Conservation (phyloP, 2,797 vertebrate genomes). For the Aulostomus chinensis region DNA sequence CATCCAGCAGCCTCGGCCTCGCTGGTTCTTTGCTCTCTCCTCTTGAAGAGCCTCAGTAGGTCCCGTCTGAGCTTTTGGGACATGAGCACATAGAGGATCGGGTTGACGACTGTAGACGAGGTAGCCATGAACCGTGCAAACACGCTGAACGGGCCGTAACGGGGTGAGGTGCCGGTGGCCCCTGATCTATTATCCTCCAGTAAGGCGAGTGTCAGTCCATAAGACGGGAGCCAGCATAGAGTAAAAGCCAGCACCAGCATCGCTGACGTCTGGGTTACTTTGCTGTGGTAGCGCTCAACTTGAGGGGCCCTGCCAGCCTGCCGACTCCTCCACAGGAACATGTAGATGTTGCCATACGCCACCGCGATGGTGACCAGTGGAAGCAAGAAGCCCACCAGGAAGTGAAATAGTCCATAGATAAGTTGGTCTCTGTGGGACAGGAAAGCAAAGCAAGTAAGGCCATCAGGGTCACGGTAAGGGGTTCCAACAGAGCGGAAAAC, state of each 20-base stretch:
- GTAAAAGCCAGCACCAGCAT: constrained; percentile 81
- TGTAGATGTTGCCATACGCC: constrained; percentile 75
- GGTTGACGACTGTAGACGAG: constrained; percentile 80
- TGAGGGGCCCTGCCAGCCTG: constrained; percentile 49
- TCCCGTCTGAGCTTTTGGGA: constrained; percentile 82
- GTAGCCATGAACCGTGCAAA: constrained; percentile 76
- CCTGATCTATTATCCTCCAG: constrained; percentile 45
- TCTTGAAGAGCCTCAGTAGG: constrained; percentile 58
- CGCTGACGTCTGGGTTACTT: constrained; percentile 78
- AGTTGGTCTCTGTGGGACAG: constrained; percentile 64
- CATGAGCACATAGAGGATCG: constrained; percentile 82
- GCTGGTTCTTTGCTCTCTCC: background rate
- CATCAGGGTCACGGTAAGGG: background rate
- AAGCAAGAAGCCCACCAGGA: constrained; percentile 75
- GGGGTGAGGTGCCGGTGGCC: constrained; percentile 66
- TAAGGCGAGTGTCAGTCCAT: constrained; percentile 71
- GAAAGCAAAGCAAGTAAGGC: constrained; percentile 75
- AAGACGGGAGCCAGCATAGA: constrained; percentile 83
- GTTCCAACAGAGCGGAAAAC: constrained; percentile 63
- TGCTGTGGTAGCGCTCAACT: constrained; percentile 79
- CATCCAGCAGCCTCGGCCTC: background rate
- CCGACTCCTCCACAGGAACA: constrained; percentile 65
- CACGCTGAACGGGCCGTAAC: constrained; percentile 66
- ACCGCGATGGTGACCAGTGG: constrained; percentile 73
- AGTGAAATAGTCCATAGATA: constrained; percentile 75